Percentiles rank a stretch among this genome's conserved stretches.
Evolutionary conservation across 2,888 invertebrate genomes (phyloP).

Genomic region (Synergus umbraculus): DNA sequence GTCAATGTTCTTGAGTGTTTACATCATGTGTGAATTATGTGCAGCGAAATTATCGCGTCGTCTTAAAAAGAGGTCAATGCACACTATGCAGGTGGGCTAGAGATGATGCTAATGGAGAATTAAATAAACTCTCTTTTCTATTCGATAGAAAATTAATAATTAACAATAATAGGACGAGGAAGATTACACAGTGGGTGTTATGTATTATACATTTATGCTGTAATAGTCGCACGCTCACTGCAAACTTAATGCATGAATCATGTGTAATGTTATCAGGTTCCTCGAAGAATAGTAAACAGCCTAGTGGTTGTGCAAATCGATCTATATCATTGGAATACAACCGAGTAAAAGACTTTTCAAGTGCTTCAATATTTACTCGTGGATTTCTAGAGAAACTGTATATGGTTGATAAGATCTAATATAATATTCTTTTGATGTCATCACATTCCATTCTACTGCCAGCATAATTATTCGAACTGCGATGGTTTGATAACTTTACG

Average conservation of each 20-base stretch:
- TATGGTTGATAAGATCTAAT: neutral
- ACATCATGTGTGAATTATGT: neutral
- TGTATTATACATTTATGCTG: neutral
- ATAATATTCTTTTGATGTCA: neutral
- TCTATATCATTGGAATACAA: neutral
- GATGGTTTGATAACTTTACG: neutral
- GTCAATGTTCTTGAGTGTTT: slow-evolving; percentile 1
- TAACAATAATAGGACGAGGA: neutral
- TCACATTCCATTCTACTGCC: neutral
- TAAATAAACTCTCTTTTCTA: neutral
- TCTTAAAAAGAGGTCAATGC: neutral
- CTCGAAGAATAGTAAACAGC: slow-evolving; percentile 5
- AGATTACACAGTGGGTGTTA: neutral
- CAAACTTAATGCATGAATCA: slow-evolving; percentile 17
- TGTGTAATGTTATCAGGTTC: slow-evolving; percentile 16
- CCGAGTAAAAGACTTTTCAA: neutral
- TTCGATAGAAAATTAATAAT: neutral
- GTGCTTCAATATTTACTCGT: neutral
- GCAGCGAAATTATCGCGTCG: neutral
- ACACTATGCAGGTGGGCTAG: neutral
- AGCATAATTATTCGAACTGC: neutral
- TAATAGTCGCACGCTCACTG: slow-evolving; percentile 6
- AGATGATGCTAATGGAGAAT: neutral
- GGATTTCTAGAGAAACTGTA: neutral
- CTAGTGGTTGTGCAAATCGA: neutral